Conservation (phyloP, 1,140 invertebrate species). For the Ips typographus region DNA sequence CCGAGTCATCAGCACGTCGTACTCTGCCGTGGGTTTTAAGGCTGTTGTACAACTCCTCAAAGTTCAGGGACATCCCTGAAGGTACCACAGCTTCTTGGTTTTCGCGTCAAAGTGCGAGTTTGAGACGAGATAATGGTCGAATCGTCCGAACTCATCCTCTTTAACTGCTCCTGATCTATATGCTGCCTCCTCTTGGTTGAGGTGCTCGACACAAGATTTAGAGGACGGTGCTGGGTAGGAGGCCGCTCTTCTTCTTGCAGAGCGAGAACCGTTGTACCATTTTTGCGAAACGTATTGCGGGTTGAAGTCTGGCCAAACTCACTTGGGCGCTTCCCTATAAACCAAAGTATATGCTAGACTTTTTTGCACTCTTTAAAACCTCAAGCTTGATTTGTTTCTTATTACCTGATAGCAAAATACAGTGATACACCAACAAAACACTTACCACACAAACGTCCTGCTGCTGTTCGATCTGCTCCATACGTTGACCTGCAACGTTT, state of each 20-base stretch:
- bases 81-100: constrained; percentile 68
- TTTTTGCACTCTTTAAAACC: too few species aligned
- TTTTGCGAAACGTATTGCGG: constrained; percentile 76
- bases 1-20: constrained; percentile 53
- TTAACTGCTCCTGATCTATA: constrained; percentile 48
- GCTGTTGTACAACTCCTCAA: constrained; percentile 62
- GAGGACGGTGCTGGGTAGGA: constrained; percentile 15
- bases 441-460: constrained; percentile 83
- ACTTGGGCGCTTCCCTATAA: constrained; percentile 91
- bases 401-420: too few species aligned
- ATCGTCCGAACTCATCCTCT: constrained; percentile 95
- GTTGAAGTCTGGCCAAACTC: constrained; percentile 92
- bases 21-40: constrained; percentile 55
- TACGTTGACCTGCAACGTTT: constrained; percentile 88
- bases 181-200: not conserved
- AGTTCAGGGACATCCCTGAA: constrained; percentile 59
- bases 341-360: constrained; percentile 32
- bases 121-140: constrained; percentile 95
- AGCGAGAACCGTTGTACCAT: constrained; percentile 94
- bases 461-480: constrained; percentile 66
- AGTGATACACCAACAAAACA: constrained; percentile 33
- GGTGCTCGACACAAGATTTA: constrained; percentile 23
- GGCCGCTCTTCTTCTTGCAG: constrained; percentile 72
- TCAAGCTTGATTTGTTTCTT: too few species aligned
- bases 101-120: constrained; percentile 92